Conservation (phyloP, 1,140 invertebrate species). For the Hesperophylax magnus region DNA sequence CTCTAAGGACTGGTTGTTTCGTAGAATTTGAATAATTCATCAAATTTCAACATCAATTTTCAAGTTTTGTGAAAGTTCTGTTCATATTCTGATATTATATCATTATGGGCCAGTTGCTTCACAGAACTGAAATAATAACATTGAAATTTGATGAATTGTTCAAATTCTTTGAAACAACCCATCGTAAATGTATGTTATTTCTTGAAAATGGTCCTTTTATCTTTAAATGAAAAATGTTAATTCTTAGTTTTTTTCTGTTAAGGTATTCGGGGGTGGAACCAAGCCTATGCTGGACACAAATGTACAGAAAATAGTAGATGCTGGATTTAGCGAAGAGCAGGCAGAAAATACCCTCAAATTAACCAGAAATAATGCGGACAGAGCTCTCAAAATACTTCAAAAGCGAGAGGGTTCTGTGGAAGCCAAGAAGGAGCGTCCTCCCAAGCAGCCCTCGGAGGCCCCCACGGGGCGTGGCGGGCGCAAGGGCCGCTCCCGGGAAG, state of each 20-base stretch:
- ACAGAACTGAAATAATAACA: too few relatives aligned
- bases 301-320: slow-evolving; percentile 85
- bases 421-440: slow-evolving; percentile 65
- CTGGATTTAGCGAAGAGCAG: slow-evolving; percentile 84
- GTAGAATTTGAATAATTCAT: too few relatives aligned
- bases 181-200: too few relatives aligned
- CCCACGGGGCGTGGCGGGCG: slow-evolving; percentile 68
- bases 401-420: slow-evolving; percentile 70
- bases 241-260: background rate
- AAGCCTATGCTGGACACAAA: slow-evolving; percentile 83
- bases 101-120: too few relatives aligned
- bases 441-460: slow-evolving; percentile 62
- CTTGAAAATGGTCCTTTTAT: too few relatives aligned
- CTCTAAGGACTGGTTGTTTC: too few relatives aligned
- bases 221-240: too few relatives aligned
- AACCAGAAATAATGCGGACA: slow-evolving; percentile 81
- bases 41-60: too few relatives aligned
- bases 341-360: slow-evolving; percentile 81
- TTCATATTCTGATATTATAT: too few relatives aligned
- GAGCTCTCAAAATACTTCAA: slow-evolving; percentile 79
- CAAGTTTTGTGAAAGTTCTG: too few relatives aligned
- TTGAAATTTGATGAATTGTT: too few relatives aligned
- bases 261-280: slow-evolving; percentile 79
- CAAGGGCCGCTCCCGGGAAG: slow-evolving; percentile 69
- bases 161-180: too few relatives aligned